phyloP scores from a whole-genome alignment of 1,140 invertebrate genomes.

The Drosophila tsacasi region DNA sequence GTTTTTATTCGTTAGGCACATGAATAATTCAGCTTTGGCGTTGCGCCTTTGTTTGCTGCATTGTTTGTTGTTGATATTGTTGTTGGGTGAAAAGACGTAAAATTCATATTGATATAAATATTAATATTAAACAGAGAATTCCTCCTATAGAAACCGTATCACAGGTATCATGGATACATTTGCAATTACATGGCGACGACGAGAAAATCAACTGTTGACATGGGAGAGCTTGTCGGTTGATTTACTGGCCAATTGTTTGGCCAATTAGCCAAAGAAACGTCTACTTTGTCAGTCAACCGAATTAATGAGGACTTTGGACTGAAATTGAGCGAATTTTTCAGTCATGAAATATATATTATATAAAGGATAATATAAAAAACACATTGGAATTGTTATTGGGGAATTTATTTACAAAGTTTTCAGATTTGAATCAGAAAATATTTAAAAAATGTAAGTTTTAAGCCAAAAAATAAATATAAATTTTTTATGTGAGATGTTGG shows the following conservation, averaged over 20 bases:
- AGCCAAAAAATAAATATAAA: no score
- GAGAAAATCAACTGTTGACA: slow-evolving; percentile 63
- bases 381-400: no score
- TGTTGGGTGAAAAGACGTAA: slow-evolving; percentile 57
- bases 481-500: no score
- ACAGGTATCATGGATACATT: slow-evolving; percentile 23
- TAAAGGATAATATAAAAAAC: no score
- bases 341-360: not conserved
- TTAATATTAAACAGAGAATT: slow-evolving; percentile 53
- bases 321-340: slow-evolving; percentile 4
- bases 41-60: slow-evolving; percentile 52
- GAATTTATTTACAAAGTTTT: no score
- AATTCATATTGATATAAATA: slow-evolving; percentile 75
- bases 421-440: no score
- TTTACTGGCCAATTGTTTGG: slow-evolving; percentile 71
- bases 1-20: slow-evolving; percentile 73
- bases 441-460: no score
- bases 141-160: slow-evolving; percentile 34
- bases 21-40: slow-evolving; percentile 73
- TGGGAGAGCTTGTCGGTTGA: slow-evolving; percentile 56
- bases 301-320: slow-evolving; percentile 7
- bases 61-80: slow-evolving; percentile 20
- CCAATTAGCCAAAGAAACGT: slow-evolving; percentile 66
- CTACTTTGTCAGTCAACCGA: slow-evolving; percentile 15
- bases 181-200: slow-evolving; percentile 38